Evolutionary conservation across 2,113 vertebrate species (phyloP), one percentile per base, ranked within the genome.

Genomic region (Ciconia maguari): DNA sequence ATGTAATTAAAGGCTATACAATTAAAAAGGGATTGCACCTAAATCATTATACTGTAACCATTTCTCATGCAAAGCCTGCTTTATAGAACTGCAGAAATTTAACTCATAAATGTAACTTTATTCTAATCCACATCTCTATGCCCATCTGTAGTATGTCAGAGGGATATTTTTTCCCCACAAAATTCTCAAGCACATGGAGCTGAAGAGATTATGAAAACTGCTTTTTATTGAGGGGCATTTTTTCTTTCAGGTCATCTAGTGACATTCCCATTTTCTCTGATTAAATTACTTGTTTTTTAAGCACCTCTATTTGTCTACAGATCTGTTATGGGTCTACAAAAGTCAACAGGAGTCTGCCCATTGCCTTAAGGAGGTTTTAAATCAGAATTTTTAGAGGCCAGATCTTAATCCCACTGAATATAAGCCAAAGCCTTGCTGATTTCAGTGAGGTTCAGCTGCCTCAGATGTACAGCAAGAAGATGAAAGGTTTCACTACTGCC

Each of bases 21-120:
- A 88, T 95, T 93, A 94, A 95, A 85, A 97, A 94, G 48, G 49
- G 20, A 89, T 94, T 91, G 62, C 30, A 72, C 65, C 25, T 91
- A 70, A 94, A 90, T 83, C 93, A 87, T 61, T 76, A 16, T 16
- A 30, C 46, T 80, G 51, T 46, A 91, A 32, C 11, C 12, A 74
- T 93, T 95, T 89, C 57, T 94, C n/a, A 77, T 34, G 19, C 66
- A 84, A 29, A 92, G 10, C 1, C 16, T 84, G 12, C 19, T 87
- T 62, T 85, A 58, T 15, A 89, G 18, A 94, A 46, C 34, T 76
- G 30, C 69, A 84, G 52, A 89, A 60, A 70, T 79, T 68, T 60
- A 78, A 78, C 32, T 61, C 46, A 66, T 18, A 74, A 83, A 60
- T 25, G 30, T 48, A 91, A 58, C 44, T 88, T 85, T 21, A 46